phyloP scores from a whole-genome alignment of 2,797 vertebrate species.

The Galagoides demidoff region DNA sequence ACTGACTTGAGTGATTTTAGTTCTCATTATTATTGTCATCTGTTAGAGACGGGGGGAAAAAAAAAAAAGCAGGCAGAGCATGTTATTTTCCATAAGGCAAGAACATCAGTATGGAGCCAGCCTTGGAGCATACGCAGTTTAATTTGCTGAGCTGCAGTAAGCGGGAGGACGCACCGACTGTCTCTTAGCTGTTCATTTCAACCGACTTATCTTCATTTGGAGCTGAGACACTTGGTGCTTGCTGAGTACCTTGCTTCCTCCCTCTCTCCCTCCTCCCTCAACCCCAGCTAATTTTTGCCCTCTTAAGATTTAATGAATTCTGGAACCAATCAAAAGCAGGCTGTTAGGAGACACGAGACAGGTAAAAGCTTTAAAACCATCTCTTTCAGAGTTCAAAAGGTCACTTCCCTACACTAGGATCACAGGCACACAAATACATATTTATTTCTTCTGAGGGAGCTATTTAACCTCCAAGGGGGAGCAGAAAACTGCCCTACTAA shows the following conservation, averaged over 20 bases:
- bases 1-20: constrained; percentile 74
- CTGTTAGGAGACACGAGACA: constrained; percentile 26
- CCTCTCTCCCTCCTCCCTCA: background rate
- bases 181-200: constrained; percentile 69
- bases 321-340: constrained; percentile 47
- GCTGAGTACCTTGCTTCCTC: background rate
- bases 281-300: constrained; percentile 2
- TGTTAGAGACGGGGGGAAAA: constrained; percentile 57
- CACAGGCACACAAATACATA: constrained; percentile 36
- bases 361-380: constrained; percentile 32
- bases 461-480: constrained; percentile 17
- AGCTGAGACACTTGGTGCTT: constrained; percentile 45
- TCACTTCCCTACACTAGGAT: constrained; percentile 51
- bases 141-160: constrained; percentile 70
- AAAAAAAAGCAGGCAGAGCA: background rate
- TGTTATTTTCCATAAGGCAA: constrained; percentile 73
- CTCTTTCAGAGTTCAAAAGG: constrained; percentile 60
- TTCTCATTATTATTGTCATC: constrained; percentile 80
- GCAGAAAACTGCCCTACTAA: constrained; percentile 12
- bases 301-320: constrained; percentile 69
- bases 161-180: constrained; percentile 34
- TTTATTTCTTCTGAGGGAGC: constrained; percentile 55
- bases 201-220: constrained; percentile 62
- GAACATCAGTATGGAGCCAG: constrained; percentile 72
- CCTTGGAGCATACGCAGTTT: constrained; percentile 65